phyloP scores from a whole-genome alignment of 2,888 invertebrate genomes.

The Orthosia gothica region DNA sequence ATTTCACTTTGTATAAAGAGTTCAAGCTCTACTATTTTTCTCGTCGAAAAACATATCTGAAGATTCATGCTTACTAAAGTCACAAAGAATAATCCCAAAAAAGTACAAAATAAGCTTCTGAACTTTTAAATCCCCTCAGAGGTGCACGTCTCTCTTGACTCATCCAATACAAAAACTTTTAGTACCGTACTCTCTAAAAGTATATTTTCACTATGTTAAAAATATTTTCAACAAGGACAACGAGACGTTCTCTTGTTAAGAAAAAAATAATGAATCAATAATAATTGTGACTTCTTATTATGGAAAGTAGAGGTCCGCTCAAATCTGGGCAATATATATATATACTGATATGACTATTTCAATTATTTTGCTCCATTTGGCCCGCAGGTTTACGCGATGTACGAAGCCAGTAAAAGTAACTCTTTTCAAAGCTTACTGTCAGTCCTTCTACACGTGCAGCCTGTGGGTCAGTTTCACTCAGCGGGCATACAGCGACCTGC shows the following conservation, averaged over 20 bases:
- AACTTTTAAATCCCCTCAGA: slow-evolving; percentile 52
- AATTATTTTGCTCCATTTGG: too few species aligned
- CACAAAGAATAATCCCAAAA: slow-evolving; percentile 23
- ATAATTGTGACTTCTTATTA: too few species aligned
- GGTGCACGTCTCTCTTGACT: slow-evolving; percentile 34
- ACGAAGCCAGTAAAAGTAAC: too few species aligned
- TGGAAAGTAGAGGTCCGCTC: too few species aligned
- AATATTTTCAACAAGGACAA: not conserved
- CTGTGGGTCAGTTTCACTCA: too few species aligned
- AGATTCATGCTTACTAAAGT: slow-evolving; percentile 13
- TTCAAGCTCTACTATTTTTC: not conserved
- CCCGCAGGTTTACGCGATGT: too few species aligned
- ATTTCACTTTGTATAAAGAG: not conserved
- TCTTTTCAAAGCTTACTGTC: too few species aligned
- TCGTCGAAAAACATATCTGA: not conserved
- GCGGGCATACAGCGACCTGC: too few species aligned
- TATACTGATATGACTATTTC: too few species aligned
- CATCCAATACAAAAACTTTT: slow-evolving; percentile 36
- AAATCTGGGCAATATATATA: not conserved
- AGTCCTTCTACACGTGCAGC: too few species aligned
- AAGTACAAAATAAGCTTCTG: slow-evolving; percentile 27
- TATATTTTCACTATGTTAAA: slow-evolving; percentile 6
- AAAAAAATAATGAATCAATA: not conserved
- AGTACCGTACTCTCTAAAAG: not conserved
- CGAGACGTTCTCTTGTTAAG: not conserved